phyloP scores from a whole-genome alignment of 2,888 invertebrate species.

The Synergus umbraculus region DNA sequence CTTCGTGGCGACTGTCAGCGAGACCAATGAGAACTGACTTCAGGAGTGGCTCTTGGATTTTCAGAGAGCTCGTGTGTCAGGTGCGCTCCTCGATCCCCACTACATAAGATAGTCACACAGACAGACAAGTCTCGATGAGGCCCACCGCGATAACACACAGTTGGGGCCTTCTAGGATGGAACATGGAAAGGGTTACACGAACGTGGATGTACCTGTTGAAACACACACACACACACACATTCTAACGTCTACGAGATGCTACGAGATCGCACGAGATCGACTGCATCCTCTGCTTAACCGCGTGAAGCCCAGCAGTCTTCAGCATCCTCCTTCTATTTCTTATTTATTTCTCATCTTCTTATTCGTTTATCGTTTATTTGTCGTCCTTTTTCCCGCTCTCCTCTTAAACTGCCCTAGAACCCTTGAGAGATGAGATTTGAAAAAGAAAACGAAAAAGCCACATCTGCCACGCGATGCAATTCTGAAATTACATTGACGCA shows the following conservation, averaged over 20 bases:
- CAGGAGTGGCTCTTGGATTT: slow-evolving; percentile 63
- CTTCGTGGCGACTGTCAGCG: slow-evolving; percentile 48
- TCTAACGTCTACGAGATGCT: slow-evolving; percentile 45
- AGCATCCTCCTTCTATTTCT: slow-evolving; percentile 53
- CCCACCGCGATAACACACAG: slow-evolving; percentile 44
- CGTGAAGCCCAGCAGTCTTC: slow-evolving; percentile 52
- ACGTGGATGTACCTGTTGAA: slow-evolving; percentile 38
- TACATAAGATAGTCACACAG: slow-evolving; percentile 32
- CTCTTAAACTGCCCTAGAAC: not conserved
- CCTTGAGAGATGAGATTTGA: slow-evolving; percentile 4
- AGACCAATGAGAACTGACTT: slow-evolving; percentile 59
- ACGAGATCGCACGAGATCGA: slow-evolving; percentile 52
- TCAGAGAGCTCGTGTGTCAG: slow-evolving; percentile 63
- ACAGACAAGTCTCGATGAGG: slow-evolving; percentile 41
- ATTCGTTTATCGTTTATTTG: slow-evolving; percentile 43
- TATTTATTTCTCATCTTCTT: slow-evolving; percentile 46
- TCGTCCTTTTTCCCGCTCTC: slow-evolving; percentile 38
- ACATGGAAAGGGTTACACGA: slow-evolving; percentile 45
- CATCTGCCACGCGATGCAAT: slow-evolving; percentile 29
- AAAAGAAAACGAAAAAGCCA: not conserved
- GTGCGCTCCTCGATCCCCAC: slow-evolving; percentile 56
- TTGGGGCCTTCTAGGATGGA: slow-evolving; percentile 51
- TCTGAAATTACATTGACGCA: slow-evolving; percentile 22
- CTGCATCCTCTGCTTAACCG: slow-evolving; percentile 53
- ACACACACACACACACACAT: slow-evolving; percentile 9